Evolutionary conservation across 2,888 invertebrate genomes (phyloP).

Genomic region (Liposcelis brunnea): DNA sequence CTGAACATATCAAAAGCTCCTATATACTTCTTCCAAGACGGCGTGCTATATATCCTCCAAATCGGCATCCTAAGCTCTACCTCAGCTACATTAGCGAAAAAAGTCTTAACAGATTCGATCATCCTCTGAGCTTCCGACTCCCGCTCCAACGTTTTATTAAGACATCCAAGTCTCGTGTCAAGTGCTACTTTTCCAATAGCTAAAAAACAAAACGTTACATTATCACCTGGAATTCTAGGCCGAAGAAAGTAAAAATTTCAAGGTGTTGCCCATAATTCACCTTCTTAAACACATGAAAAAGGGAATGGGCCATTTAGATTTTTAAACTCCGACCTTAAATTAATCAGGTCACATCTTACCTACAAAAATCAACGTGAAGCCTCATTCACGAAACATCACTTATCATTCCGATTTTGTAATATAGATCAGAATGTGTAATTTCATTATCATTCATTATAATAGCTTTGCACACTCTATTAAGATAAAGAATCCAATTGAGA

Average conservation of each 20-base stretch:
- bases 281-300: too few species aligned
- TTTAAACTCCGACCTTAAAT: too few species aligned
- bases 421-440: too few species aligned
- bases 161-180: slow-evolving; percentile 61
- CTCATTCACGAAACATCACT: not conserved
- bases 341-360: too few species aligned
- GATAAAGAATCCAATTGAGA: too few species aligned
- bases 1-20: slow-evolving; percentile 54
- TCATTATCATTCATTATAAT: too few species aligned
- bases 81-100: slow-evolving; percentile 59
- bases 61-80: slow-evolving; percentile 56
- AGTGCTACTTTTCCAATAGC: slow-evolving; percentile 68
- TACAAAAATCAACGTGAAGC: too few species aligned
- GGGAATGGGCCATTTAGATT: too few species aligned
- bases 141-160: slow-evolving; percentile 33
- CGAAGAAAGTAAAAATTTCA: not conserved
- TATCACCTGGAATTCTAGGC: too few species aligned
- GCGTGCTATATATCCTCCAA: slow-evolving; percentile 55
- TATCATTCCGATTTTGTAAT: too few species aligned
- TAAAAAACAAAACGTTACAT: too few species aligned
- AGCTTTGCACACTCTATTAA: too few species aligned
- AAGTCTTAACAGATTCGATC: slow-evolving; percentile 57
- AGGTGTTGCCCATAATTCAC: not conserved
- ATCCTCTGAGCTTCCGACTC: slow-evolving; percentile 54
- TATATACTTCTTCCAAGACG: slow-evolving; percentile 51